These are phyloP conservation scores for Drosophila sucinea DNA, from an alignment of 1,140 invertebrate species.

Conservation along the genomic window DNA sequence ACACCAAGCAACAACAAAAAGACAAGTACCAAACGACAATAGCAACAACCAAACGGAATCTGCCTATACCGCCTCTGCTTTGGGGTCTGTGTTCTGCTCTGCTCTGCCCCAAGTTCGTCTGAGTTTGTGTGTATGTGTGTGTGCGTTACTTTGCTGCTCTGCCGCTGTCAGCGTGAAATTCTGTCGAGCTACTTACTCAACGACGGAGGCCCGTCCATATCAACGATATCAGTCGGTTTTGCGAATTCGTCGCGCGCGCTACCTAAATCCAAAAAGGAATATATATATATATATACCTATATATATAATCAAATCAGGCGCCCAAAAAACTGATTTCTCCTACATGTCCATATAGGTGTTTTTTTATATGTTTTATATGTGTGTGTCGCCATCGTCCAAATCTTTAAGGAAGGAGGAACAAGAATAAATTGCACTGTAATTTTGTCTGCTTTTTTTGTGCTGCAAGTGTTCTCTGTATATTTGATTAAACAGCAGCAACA, in stretches of 20 bases:
- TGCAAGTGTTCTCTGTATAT: slow-evolving; percentile 51
- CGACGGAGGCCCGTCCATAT: slow-evolving; percentile 75
- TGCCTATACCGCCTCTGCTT: slow-evolving; percentile 20
- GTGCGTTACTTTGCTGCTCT: slow-evolving; percentile 34
- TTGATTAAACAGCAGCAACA: slow-evolving; percentile 51
- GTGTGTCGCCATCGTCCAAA: neutral
- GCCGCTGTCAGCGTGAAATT: slow-evolving; percentile 48
- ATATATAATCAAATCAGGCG: slow-evolving; percentile 20
- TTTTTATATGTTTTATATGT: slow-evolving; percentile 28
- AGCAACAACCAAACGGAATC: slow-evolving; percentile 23
- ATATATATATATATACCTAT: neutral
- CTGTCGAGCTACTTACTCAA: slow-evolving; percentile 59
- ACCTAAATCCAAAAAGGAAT: slow-evolving; percentile 33
- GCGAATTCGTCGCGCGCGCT: slow-evolving; percentile 74
- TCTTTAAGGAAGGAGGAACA: slow-evolving; percentile 6
- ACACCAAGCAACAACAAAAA: neutral
- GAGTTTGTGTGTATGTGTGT: slow-evolving; percentile 20
- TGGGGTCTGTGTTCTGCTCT: slow-evolving; percentile 12
- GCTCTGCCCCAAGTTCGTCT: slow-evolving; percentile 5
- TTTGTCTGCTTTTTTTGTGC: slow-evolving; percentile 38
- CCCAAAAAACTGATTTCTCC: slow-evolving; percentile 38
- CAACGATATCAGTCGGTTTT: slow-evolving; percentile 78
- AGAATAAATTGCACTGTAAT: slow-evolving; percentile 57
- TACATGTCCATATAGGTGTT: slow-evolving; percentile 55
- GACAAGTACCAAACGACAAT: neutral